Conservation (phyloP, 2,797 vertebrate genomes). For the Bryconaethiops microstoma region DNA sequence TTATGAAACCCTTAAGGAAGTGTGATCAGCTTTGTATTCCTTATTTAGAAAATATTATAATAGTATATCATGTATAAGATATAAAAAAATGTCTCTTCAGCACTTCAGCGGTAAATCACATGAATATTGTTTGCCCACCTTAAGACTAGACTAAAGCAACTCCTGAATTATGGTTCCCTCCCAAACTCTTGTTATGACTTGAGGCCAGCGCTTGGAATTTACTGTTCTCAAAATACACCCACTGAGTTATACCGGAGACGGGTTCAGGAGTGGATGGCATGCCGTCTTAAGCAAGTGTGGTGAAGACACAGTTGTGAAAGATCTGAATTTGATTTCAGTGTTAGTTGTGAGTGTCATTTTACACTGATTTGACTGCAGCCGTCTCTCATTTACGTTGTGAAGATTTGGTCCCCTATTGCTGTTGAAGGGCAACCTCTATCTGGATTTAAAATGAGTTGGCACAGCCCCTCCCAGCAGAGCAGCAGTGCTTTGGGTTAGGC, state of each 20-base stretch:
- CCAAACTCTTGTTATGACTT: constrained; percentile 67
- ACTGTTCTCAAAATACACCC: constrained; percentile 66
- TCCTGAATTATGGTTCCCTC: constrained; percentile 19
- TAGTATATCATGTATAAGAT: background rate
- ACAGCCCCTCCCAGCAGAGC: constrained; percentile 39
- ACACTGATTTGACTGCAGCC: background rate
- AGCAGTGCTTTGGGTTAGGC: constrained; percentile 41
- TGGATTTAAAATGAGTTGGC: constrained; percentile 24
- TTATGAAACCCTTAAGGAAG: background rate
- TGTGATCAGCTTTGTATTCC: background rate
- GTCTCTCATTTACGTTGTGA: background rate
- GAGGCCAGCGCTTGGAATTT: constrained; percentile 57
- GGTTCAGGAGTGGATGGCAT: constrained; percentile 50
- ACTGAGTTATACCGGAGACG: constrained; percentile 23
- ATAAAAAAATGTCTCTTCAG: too few species aligned
- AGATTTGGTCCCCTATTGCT: background rate
- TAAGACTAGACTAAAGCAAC: constrained; percentile 25
- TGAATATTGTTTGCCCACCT: background rate
- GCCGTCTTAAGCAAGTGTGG: constrained; percentile 57
- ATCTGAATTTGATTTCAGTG: background rate
- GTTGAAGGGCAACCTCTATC: constrained; percentile 1
- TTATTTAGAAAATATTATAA: background rate
- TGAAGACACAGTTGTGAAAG: constrained; percentile 3
- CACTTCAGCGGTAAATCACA: too few species aligned
- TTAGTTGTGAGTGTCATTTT: background rate